Evolutionary conservation across 2,113 vertebrate species (phyloP).

Genomic region (Octodon degus): DNA sequence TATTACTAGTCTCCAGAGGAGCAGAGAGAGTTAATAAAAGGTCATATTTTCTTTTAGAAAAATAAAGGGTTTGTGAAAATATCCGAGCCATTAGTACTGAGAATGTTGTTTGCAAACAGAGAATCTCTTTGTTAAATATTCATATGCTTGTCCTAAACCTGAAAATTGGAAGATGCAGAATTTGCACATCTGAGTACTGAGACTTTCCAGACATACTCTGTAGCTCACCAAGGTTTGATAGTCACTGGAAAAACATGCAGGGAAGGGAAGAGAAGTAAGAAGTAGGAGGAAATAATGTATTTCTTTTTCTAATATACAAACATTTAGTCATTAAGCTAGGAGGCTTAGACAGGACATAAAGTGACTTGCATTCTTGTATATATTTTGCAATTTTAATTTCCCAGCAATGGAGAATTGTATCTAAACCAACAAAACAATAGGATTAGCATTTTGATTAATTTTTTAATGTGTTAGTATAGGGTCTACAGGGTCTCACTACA

Average conservation of each 20-base stretch:
- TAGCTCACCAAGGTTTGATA: background rate
- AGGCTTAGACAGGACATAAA: background rate
- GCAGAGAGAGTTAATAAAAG: background rate
- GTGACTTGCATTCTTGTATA: background rate
- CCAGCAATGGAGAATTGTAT: background rate
- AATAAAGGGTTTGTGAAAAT: background rate
- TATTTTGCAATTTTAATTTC: background rate
- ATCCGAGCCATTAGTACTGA: background rate
- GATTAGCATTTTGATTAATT: background rate
- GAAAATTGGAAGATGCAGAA: background rate
- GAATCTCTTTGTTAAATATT: background rate
- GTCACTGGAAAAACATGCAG: background rate
- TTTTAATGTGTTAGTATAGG: no score
- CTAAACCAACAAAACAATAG: background rate
- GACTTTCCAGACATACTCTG: background rate
- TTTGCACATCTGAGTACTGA: background rate
- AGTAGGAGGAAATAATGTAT: background rate
- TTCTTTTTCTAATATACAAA: background rate
- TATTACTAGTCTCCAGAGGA: background rate
- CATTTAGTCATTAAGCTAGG: background rate
- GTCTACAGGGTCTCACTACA: no score
- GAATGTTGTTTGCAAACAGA: conserved; percentile 5
- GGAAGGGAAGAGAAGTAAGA: background rate
- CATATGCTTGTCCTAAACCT: background rate
- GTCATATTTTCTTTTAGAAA: background rate